A percentile compares a stretch with the other conserved stretches of the same genome.
phyloP scores from a whole-genome alignment of 2,797 vertebrate genomes.

The Rhabdomys pumilio region DNA sequence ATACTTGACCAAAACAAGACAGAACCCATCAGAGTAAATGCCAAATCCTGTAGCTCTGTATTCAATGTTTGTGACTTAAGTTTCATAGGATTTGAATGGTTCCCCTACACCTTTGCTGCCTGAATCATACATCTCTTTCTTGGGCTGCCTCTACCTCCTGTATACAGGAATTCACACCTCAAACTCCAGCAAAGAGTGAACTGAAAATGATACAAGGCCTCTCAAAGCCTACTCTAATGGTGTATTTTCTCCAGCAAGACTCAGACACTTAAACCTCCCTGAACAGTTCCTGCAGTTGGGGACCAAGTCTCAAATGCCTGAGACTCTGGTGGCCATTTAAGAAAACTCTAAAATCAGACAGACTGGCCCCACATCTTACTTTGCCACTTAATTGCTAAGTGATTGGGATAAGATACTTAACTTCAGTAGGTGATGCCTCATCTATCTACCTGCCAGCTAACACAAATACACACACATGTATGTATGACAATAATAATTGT shows the following conservation, averaged over 20 bases:
- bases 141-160: too few species aligned
- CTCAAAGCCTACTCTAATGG: not conserved
- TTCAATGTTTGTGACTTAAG: not conserved
- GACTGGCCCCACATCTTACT: not conserved
- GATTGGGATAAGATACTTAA: not conserved
- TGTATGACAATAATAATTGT: not conserved
- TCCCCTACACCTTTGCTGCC: not conserved
- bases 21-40: too few species aligned
- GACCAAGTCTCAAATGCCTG: not conserved
- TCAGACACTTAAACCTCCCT: not conserved
- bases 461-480: not conserved
- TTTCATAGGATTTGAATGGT: not conserved
- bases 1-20: not conserved
- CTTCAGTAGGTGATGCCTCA: not conserved
- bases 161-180: not conserved
- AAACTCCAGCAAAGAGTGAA: not conserved
- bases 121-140: not conserved
- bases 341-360: slow-evolving; percentile 38
- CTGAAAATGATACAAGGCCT: not conserved
- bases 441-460: not conserved
- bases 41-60: not conserved
- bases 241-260: not conserved
- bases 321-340: not conserved
- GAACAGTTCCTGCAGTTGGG: not conserved
- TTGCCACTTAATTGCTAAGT: slow-evolving; percentile 40